phyloP scores from a whole-genome alignment of 2,113 vertebrate species.

The Sceloporus tristichus region DNA sequence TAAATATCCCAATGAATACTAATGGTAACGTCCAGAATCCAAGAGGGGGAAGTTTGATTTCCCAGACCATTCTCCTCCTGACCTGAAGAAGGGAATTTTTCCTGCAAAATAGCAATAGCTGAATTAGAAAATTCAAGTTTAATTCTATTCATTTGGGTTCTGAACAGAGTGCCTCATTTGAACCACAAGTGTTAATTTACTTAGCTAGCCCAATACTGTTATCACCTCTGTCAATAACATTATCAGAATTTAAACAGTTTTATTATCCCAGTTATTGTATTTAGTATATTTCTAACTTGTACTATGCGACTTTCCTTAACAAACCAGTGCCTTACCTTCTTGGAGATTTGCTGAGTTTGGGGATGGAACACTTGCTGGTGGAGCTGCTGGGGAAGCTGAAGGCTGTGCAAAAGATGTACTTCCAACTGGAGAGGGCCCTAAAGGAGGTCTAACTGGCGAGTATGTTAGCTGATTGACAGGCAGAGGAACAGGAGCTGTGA shows the following conservation, averaged over 20 bases:
- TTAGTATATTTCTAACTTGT: too few species aligned
- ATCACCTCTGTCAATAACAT: neutral
- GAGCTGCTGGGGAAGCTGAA: slow-evolving; percentile 66
- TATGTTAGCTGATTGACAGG: slow-evolving; percentile 82
- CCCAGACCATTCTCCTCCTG: neutral
- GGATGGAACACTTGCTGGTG: slow-evolving; percentile 57
- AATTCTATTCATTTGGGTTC: neutral
- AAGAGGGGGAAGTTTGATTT: neutral
- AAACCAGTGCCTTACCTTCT: slow-evolving; percentile 80
- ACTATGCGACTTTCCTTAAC: neutral
- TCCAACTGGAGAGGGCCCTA: slow-evolving; percentile 77
- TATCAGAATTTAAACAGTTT: neutral
- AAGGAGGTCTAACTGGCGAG: slow-evolving; percentile 77
- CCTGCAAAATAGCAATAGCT: neutral
- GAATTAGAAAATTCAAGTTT: neutral
- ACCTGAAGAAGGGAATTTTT: neutral
- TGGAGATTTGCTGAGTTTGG: slow-evolving; percentile 72
- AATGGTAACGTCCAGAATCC: neutral
- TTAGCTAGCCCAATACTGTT: neutral
- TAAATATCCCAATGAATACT: neutral
- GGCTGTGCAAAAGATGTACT: slow-evolving; percentile 76
- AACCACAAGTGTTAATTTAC: neutral
- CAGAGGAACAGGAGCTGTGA: slow-evolving; percentile 77
- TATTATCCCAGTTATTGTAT: neutral
- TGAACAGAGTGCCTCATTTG: neutral